A percentile compares a stretch with the other conserved stretches of the same genome.
Conservation (phyloP, 2,113 vertebrate species). For the Aix galericulata region DNA sequence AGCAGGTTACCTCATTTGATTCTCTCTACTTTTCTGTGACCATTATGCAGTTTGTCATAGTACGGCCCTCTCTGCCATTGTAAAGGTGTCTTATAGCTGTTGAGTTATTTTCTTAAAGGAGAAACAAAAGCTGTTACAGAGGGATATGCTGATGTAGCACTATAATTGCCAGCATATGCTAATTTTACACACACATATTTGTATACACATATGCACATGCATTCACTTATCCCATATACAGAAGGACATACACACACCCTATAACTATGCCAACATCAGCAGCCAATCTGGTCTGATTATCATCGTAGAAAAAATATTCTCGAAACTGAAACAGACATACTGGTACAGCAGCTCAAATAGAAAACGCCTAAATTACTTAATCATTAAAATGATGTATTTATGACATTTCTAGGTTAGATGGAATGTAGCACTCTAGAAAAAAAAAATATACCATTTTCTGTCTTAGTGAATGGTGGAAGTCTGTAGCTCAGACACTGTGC, state of each 20-base stretch:
- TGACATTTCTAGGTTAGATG: constrained; percentile 44
- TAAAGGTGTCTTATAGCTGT: not conserved
- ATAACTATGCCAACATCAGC: not conserved
- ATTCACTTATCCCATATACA: not conserved
- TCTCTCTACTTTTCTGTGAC: not conserved
- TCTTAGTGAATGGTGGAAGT: not conserved
- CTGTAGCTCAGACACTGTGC: not conserved
- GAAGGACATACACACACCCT: not conserved
- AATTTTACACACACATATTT: not conserved
- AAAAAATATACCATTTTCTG: not conserved
- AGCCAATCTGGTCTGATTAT: not conserved
- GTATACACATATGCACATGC: not conserved
- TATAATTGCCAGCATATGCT: not conserved
- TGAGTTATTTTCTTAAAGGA: not conserved
- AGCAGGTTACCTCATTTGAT: not conserved
- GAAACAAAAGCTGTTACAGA: not conserved
- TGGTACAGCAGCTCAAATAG: not conserved
- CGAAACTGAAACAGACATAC: not conserved
- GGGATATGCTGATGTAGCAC: not conserved
- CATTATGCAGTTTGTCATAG: not conserved
- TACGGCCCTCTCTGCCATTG: not conserved
- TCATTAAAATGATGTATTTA: constrained; percentile 16
- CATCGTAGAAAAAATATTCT: not conserved
- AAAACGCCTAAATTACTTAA: not conserved
- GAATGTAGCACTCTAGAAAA: not conserved